Base-by-base conservation (phyloP, 92 coral and sea anemone genomes). In the Montipora capitata region DNA sequence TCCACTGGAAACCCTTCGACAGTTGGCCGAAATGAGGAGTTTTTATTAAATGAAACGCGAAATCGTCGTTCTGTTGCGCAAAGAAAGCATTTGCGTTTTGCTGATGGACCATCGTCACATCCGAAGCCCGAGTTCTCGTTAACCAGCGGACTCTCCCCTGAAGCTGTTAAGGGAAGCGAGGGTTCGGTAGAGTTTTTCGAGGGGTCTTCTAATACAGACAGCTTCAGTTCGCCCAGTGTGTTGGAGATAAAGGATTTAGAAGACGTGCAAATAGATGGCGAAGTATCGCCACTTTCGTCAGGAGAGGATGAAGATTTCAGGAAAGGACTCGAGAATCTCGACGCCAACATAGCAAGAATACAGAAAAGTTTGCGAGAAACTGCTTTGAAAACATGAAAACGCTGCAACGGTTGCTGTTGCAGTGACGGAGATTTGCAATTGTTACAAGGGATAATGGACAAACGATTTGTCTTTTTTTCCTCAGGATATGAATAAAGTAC, bases 311-410 rank as follows among this genome's bases (percentile, higher is more conserved):
- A 89, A 17, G 98, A 93, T 65, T 96, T 96, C 49, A 91, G 93
- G 45, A 98, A 95, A 66, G 99, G 96, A 73, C 85, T 96, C 18
- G 96, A 96, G 13, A 91, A 86, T 85, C 94, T 96, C 16, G 99
- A 96, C 73, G 94, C 98, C 12, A 91, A 95, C 71, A 96, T 96
- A 72, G 99, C 99, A 15, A 88, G 99, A 58, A 90, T 96, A 51
- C 99, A 96, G 74, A 92, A 90, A 76, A 96, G 96, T 82, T 84
- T 96, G 85, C 96, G 97, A 39, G 96, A 95, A 66, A 92, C 96
- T 27, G 92, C 98, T 59, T 71, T 68, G 67, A 83, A 82, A 76
- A 90, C 93, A 72, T 66, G 65, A 85, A 62, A 85, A 48, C 52
- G 52, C 52, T 4, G 62, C 7, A 13, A 40, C 49, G 2, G 38